Conservation (phyloP, 1,140 invertebrate genomes). For the Cecropterus lyciades region DNA sequence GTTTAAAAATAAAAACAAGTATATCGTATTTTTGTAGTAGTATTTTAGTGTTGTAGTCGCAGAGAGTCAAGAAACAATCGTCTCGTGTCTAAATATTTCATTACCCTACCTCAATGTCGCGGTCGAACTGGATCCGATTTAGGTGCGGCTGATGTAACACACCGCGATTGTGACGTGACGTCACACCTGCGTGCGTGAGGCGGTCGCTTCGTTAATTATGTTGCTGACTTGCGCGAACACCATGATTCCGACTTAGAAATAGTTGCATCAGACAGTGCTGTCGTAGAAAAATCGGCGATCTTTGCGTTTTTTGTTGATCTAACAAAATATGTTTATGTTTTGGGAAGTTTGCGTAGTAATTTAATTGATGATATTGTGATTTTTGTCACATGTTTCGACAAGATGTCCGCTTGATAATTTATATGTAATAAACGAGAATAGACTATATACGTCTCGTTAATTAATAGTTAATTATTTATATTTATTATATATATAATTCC, state of each 20-base stretch:
- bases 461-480: too few relatives aligned
- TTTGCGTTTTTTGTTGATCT: constrained; percentile 16
- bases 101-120: constrained; percentile 14
- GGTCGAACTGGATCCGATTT: constrained; percentile 5
- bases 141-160: constrained; percentile 39
- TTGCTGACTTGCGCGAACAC: constrained; percentile 29
- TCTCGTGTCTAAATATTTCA: background rate
- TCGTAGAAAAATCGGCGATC: constrained; percentile 3
- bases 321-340: background rate
- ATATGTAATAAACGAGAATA: too few relatives aligned
- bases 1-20: too few relatives aligned
- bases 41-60: too few relatives aligned
- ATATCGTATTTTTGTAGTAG: too few relatives aligned
- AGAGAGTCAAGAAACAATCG: too few relatives aligned
- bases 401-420: too few relatives aligned
- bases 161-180: constrained; percentile 21
- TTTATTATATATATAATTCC: too few relatives aligned
- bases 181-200: constrained; percentile 31
- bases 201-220: constrained; percentile 25
- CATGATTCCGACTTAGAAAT: constrained; percentile 35
- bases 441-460: too few relatives aligned
- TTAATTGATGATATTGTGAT: too few relatives aligned
- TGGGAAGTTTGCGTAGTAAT: background rate
- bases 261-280: constrained; percentile 41
- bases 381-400: too few relatives aligned